These are phyloP conservation scores for Epistrophe eligans DNA, from an alignment of 2,888 invertebrate species.

Conservation along the genomic window DNA sequence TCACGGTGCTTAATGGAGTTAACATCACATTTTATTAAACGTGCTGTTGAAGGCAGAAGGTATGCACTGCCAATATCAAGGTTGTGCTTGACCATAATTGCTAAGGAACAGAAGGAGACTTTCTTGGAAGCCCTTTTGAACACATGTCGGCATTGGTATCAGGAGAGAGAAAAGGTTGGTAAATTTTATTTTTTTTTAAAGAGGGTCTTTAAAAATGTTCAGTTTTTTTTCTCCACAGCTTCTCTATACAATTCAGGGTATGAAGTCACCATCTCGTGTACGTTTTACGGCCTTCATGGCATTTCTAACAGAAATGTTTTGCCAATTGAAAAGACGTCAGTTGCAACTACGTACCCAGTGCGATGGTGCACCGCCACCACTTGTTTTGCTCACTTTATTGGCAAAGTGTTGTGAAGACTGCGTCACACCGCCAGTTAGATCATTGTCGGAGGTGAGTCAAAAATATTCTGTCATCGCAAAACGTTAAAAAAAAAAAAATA, in stretches of 20 bases:
- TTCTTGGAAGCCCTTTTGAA: conserved; percentile 95
- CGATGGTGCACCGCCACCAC: conserved; percentile 87
- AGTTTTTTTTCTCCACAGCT: conserved; percentile 77
- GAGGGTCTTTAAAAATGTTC: background rate
- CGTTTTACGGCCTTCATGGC: conserved; percentile 93
- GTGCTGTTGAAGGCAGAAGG: conserved; percentile 90
- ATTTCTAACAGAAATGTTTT: conserved; percentile 95
- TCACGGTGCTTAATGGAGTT: conserved; percentile 92
- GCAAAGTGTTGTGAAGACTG: conserved; percentile 96
- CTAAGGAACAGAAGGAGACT: conserved; percentile 94
- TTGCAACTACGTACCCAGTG: conserved; percentile 85
- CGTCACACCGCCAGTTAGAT: conserved; percentile 92
- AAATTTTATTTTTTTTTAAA: background rate
- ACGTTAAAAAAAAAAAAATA: background rate
- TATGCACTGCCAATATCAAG: conserved; percentile 94
- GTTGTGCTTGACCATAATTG: conserved; percentile 93
- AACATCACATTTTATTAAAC: conserved; percentile 91
- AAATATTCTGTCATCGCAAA: background rate
- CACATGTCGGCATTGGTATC: conserved; percentile 95
- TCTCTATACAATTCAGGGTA: conserved; percentile 83
- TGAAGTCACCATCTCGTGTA: conserved; percentile 87
- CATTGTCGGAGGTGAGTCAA: conserved; percentile 89
- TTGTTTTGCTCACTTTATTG: conserved; percentile 92
- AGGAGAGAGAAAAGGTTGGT: conserved; percentile 89
- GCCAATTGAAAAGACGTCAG: conserved; percentile 90